Evolutionary conservation across 2,113 vertebrate species (phyloP).

Genomic region (Peromyscus californicus): DNA sequence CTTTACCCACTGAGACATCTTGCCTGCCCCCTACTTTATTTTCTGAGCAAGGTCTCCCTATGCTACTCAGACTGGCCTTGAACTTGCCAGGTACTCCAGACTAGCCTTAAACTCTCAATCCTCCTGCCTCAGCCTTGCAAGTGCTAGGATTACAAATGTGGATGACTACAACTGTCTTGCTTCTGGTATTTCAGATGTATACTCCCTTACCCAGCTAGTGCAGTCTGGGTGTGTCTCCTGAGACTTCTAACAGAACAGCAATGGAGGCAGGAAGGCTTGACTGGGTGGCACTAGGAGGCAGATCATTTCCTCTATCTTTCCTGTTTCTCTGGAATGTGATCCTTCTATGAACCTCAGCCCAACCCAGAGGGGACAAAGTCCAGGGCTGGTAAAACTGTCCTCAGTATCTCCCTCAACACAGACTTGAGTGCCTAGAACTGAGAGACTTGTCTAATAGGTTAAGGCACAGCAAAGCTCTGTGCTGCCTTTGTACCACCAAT

Average conservation of each 20-base stretch:
- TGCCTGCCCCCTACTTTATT: background rate
- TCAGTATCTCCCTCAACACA: background rate
- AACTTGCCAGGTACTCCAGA: background rate
- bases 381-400: background rate
- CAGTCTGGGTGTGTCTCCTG: background rate
- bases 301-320: background rate
- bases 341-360: background rate
- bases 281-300: background rate
- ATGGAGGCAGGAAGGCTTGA: background rate
- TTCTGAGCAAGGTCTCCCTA: background rate
- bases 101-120: background rate
- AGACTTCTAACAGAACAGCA: background rate
- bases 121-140: background rate
- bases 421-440: accelerated
- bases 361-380: background rate
- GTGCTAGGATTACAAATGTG: background rate
- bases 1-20: background rate
- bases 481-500: background rate
- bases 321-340: background rate
- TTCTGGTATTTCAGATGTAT: background rate
- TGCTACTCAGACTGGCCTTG: background rate
- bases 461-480: background rate
- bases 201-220: background rate
- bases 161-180: background rate
- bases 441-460: background rate